phyloP scores from a whole-genome alignment of 1,140 invertebrate species.

The Saccostrea echinata region DNA sequence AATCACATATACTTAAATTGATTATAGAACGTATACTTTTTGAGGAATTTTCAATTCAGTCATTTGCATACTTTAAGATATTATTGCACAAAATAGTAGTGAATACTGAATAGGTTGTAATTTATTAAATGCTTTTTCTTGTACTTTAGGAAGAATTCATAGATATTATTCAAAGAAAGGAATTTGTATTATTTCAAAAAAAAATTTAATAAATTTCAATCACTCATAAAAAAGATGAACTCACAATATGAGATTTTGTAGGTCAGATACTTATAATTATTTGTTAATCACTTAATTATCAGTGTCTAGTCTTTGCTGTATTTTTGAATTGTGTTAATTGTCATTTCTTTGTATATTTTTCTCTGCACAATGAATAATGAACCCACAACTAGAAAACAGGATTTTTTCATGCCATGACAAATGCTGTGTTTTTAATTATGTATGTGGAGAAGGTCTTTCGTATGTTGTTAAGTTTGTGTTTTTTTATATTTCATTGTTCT shows the following conservation, averaged over 20 bases:
- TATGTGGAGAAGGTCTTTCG: not conserved
- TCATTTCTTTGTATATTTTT: conserved; percentile 5
- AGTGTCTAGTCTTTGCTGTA: not conserved
- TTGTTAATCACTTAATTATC: not conserved
- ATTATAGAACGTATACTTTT: not conserved
- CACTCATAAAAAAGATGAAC: conserved; percentile 4
- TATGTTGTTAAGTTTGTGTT: conserved; percentile 10
- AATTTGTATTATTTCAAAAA: not conserved
- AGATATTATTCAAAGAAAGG: not conserved
- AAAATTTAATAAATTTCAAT: not conserved
- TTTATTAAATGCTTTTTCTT: not conserved
- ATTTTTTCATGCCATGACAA: not conserved
- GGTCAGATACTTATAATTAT: not conserved
- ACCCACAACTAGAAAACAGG: not conserved
- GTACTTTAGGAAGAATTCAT: not conserved
- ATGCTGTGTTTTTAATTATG: not conserved
- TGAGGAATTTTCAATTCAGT: not conserved
- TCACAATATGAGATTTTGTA: conserved; percentile 15
- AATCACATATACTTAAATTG: no score
- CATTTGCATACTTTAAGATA: not conserved
- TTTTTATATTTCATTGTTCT: conserved; percentile 5
- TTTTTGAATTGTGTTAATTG: not conserved
- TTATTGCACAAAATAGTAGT: not conserved
- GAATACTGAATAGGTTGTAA: no score
- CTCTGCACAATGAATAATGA: not conserved